phyloP scores from a whole-genome alignment of 2,888 invertebrate species.

The Callyntrura guangdongensis region DNA sequence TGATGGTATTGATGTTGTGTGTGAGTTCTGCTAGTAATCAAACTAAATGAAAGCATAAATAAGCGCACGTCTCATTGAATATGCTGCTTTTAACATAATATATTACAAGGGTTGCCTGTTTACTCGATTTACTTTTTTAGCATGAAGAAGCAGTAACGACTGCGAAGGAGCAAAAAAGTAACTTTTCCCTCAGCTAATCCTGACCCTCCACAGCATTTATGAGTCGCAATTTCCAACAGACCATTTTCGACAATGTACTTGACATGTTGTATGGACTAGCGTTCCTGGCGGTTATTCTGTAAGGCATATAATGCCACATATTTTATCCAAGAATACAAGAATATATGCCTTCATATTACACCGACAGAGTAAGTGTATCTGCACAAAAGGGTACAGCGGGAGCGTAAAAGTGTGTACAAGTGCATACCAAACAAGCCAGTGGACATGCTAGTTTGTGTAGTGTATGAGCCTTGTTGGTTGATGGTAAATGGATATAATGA shows the following conservation, averaged over 20 bases:
- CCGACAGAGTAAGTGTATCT: not conserved
- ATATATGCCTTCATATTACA: not conserved
- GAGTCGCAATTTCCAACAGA: slow-evolving; percentile 78
- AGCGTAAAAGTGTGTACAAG: slow-evolving; percentile 36
- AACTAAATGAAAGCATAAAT: slow-evolving; percentile 83
- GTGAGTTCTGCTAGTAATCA: slow-evolving; percentile 79
- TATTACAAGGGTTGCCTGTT: slow-evolving; percentile 79
- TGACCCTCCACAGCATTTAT: slow-evolving; percentile 76
- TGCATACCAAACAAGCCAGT: slow-evolving; percentile 43
- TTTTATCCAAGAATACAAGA: not conserved
- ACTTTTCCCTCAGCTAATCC: slow-evolving; percentile 73
- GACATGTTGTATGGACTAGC: slow-evolving; percentile 57
- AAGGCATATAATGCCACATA: slow-evolving; percentile 11
- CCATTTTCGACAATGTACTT: slow-evolving; percentile 78
- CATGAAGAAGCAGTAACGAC: slow-evolving; percentile 53
- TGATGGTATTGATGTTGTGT: slow-evolving; percentile 73
- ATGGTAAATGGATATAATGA: not conserved
- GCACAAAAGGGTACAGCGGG: no score
- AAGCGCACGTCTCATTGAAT: slow-evolving; percentile 84
- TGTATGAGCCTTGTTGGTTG: slow-evolving; percentile 15
- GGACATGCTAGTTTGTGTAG: not conserved
- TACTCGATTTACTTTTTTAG: slow-evolving; percentile 76
- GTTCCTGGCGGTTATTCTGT: slow-evolving; percentile 41
- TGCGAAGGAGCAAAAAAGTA: slow-evolving; percentile 46
- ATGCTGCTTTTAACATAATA: slow-evolving; percentile 79